Evolutionary conservation across 2,888 invertebrate genomes (phyloP).

Genomic region (Pasiphila rectangulata): DNA sequence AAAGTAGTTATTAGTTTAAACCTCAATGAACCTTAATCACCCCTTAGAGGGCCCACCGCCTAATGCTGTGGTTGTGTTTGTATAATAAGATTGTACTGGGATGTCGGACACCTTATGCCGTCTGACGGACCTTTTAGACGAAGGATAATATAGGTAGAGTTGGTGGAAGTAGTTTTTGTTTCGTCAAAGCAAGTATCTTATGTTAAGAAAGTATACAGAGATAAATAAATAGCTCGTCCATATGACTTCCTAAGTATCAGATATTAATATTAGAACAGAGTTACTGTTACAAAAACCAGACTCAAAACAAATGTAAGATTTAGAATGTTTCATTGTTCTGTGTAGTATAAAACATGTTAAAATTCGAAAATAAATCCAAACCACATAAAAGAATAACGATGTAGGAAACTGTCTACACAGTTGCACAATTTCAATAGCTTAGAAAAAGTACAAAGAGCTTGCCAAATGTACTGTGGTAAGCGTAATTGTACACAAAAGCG

Average conservation of each 20-base stretch:
- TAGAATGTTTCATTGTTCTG: too few relatives aligned
- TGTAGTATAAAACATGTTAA: too few relatives aligned
- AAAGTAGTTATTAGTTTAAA: conserved; percentile 10
- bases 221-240: too few relatives aligned
- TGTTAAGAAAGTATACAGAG: too few relatives aligned
- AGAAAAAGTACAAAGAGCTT: conserved; percentile 9
- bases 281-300: too few relatives aligned
- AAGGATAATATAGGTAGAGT: conserved; percentile 4
- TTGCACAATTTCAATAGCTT: conserved; percentile 7
- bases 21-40: conserved; percentile 14
- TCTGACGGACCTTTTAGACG: conserved; percentile 2
- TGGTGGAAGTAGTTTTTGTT: neutral
- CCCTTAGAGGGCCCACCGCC: conserved; percentile 12
- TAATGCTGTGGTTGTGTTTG: conserved; percentile 25
- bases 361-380: too few relatives aligned
- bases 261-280: too few relatives aligned
- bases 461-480: conserved; percentile 4
- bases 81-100: conserved; percentile 14
- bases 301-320: too few relatives aligned
- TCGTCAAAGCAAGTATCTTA: neutral
- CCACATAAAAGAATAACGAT: too few relatives aligned
- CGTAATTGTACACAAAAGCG: neutral
- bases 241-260: too few relatives aligned
- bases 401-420: neutral
- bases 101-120: conserved; percentile 9